These are phyloP conservation scores for Gambusia holbrooki DNA, from an alignment of 2,113 vertebrate genomes.

Conservation along the genomic window DNA sequence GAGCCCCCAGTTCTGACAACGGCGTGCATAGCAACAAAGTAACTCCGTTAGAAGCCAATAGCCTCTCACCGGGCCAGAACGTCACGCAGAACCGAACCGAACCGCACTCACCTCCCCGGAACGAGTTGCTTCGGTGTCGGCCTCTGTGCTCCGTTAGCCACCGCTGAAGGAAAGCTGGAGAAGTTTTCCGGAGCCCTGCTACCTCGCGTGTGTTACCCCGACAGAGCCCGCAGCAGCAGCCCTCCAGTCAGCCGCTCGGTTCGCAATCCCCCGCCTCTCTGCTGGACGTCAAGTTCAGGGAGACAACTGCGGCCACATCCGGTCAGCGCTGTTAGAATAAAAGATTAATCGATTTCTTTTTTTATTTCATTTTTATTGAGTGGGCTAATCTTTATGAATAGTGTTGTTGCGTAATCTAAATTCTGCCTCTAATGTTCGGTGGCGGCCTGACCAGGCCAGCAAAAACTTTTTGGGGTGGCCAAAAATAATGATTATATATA, in stretches of 20 bases:
- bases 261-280: slow-evolving; percentile 64
- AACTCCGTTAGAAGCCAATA: slow-evolving; percentile 52
- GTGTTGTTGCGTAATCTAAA: too few species aligned
- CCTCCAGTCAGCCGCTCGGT: slow-evolving; percentile 20
- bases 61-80: slow-evolving; percentile 19
- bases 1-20: slow-evolving; percentile 37
- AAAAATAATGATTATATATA: too few species aligned
- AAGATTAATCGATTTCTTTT: background rate
- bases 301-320: slow-evolving; percentile 5
- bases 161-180: background rate
- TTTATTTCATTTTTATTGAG: background rate
- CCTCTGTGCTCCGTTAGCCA: background rate
- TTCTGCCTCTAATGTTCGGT: too few species aligned
- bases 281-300: background rate
- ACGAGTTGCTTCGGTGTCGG: background rate
- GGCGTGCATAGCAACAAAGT: slow-evolving; percentile 69
- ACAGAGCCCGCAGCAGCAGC: slow-evolving; percentile 24
- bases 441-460: too few species aligned
- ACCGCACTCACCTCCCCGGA: slow-evolving; percentile 3
- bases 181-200: slow-evolving; percentile 24
- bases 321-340: slow-evolving; percentile 29
- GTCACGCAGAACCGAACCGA: background rate
- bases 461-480: too few species aligned
- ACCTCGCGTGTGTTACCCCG: slow-evolving; percentile 1
- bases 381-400: too few species aligned